These are phyloP conservation scores for Liolophura sinensis DNA, from an alignment of 1,140 invertebrate genomes.

Conservation along the genomic window DNA sequence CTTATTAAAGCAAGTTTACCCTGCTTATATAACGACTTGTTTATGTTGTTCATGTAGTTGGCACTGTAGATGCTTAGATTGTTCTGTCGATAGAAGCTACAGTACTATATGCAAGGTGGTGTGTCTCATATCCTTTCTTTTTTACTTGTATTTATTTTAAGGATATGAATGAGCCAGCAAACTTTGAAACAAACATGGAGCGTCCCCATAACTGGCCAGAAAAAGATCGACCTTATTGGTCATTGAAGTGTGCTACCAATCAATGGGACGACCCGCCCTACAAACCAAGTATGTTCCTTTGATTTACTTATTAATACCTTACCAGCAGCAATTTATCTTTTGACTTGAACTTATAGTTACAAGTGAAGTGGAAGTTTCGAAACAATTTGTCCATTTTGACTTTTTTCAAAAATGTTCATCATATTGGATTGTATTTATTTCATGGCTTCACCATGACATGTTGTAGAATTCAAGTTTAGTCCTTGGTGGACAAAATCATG, in stretches of 20 bases:
- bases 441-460: too few relatives aligned
- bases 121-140: not conserved
- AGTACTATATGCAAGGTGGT: too few relatives aligned
- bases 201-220: conserved; percentile 52
- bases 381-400: too few relatives aligned
- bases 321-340: too few relatives aligned
- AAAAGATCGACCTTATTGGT: conserved; percentile 33
- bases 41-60: not conserved
- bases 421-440: too few relatives aligned
- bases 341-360: too few relatives aligned
- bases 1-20: not conserved
- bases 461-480: too few relatives aligned
- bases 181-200: conserved; percentile 64
- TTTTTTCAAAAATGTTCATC: too few relatives aligned
- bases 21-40: not conserved
- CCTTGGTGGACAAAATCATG: too few relatives aligned
- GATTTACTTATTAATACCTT: too few relatives aligned
- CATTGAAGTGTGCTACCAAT: conserved; percentile 33
- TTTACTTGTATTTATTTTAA: conserved; percentile 13
- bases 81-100: not conserved
- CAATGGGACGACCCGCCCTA: conserved; percentile 47
- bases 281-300: conserved; percentile 27
- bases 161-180: conserved; percentile 80
- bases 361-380: too few relatives aligned
- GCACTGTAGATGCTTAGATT: not conserved